Conservation (phyloP, 2,113 vertebrate species). For the Pithys albifrons region DNA sequence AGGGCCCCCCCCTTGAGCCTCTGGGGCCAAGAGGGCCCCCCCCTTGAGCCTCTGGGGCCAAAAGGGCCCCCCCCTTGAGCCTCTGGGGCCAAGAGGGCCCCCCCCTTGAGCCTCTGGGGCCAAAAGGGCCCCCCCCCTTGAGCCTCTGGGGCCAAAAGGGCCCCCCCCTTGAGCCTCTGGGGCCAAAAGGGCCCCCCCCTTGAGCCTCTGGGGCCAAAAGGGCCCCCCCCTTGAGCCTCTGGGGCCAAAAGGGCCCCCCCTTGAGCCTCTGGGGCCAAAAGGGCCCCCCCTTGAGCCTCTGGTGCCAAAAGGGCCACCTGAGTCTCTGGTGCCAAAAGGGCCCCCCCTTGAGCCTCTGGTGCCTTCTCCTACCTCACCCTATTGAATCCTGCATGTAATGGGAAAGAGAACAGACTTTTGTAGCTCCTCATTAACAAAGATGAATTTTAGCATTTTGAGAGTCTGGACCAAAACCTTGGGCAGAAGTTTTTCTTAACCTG, state of each 20-base stretch:
- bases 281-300: neutral
- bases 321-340: neutral
- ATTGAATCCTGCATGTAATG: neutral
- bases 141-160: too few species aligned
- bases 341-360: too few species aligned
- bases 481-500: neutral
- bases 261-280: neutral
- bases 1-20: neutral
- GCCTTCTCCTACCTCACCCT: neutral
- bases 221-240: neutral
- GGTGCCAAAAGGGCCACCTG: neutral
- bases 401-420: neutral
- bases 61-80: too few species aligned
- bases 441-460: neutral
- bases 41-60: too few species aligned
- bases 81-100: neutral
- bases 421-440: neutral
- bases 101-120: neutral
- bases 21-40: too few species aligned
- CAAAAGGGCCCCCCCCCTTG: neutral
- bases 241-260: too few species aligned
- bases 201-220: neutral
- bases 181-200: neutral
- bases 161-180: too few species aligned
- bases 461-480: neutral